Evolutionary conservation across 2,113 vertebrate genomes (phyloP).

Genomic region (Erpornis zantholeuca): DNA sequence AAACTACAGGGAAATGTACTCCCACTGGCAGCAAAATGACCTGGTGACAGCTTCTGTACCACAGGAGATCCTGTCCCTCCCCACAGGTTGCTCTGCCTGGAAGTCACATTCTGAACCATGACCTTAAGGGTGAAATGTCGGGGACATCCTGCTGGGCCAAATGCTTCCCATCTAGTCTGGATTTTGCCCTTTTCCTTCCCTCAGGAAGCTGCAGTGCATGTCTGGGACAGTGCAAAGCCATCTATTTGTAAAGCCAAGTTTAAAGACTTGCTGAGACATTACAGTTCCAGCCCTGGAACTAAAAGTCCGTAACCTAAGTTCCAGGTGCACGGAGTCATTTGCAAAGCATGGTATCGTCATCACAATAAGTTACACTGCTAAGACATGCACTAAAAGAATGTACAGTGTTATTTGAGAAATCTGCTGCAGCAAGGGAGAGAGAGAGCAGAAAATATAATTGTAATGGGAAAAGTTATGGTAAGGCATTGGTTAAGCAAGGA

Average conservation of each 20-base stretch:
- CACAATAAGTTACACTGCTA: conserved; percentile 35
- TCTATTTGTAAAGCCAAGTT: conserved; percentile 41
- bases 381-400: conserved; percentile 20
- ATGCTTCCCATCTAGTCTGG: conserved; percentile 51
- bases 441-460: background rate
- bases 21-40: conserved; percentile 62
- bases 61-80: conserved; percentile 63
- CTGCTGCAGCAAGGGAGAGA: background rate
- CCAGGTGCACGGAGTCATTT: conserved; percentile 37
- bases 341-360: conserved; percentile 32
- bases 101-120: conserved; percentile 62
- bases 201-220: conserved; percentile 57
- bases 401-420: conserved; percentile 25
- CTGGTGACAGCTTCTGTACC: conserved; percentile 70
- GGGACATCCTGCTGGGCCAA: conserved; percentile 61
- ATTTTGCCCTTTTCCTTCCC: conserved; percentile 61
- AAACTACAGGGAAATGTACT: conserved; percentile 56
- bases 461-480: conserved; percentile 1
- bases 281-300: conserved; percentile 36
- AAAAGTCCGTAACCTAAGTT: conserved; percentile 51
- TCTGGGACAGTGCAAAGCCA: background rate
- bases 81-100: conserved; percentile 32
- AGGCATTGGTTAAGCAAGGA: background rate
- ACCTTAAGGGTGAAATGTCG: conserved; percentile 45
- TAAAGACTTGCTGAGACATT: conserved; percentile 61